Base-by-base conservation (phyloP, 1,140 invertebrate genomes). In the Pseudomyrmex flavicornis region DNA sequence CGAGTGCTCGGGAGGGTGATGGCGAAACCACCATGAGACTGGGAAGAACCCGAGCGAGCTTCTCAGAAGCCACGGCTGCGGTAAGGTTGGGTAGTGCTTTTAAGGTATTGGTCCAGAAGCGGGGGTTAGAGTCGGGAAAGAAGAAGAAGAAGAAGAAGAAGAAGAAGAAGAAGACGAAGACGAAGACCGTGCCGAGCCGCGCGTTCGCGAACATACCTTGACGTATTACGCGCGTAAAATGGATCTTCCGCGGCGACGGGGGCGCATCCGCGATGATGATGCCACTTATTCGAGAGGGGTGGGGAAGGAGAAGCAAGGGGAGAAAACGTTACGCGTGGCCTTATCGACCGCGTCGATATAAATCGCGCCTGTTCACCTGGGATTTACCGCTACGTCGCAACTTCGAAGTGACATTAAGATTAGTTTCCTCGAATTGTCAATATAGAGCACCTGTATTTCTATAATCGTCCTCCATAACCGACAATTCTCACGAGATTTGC, bases 221-320 rank as follows among this genome's bases (percentile, higher is more conserved):
- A 89, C 88, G 90, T 92, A 92, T 92, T 91, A 91, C 91, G 90
- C 87, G 86, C 85, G 86, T 84, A 87, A 91, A 90, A 91, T 93
- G 85, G 90, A 88, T 85, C 84, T 88, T 86, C 68, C 68, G 50
- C 75, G 72, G 65, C 70, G 20, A 22, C 12, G 61, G 13, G 15
- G 76, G 73, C 46, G 35, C 35, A 35, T 35, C 26, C 59, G 68
- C 22, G 56, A 80, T 79, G 82, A 75, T 79, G 82, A 80, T 75
- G 69, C 69, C 77, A 70, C 68, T 88, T 87, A 79, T 56, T 65
- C 22, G 61, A 4, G 15, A 12, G 2, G 68, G 7, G 0, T 17
- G 35, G 7, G 5, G 5, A 0, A 3, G 7, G 35, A 35, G 35
- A 35, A 35, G 35, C 35, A 35, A 35, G 35, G 5, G 35, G 5